These are phyloP conservation scores for Tachuris rubrigastra DNA, from an alignment of 2,113 vertebrate species.

Conservation along the genomic window DNA sequence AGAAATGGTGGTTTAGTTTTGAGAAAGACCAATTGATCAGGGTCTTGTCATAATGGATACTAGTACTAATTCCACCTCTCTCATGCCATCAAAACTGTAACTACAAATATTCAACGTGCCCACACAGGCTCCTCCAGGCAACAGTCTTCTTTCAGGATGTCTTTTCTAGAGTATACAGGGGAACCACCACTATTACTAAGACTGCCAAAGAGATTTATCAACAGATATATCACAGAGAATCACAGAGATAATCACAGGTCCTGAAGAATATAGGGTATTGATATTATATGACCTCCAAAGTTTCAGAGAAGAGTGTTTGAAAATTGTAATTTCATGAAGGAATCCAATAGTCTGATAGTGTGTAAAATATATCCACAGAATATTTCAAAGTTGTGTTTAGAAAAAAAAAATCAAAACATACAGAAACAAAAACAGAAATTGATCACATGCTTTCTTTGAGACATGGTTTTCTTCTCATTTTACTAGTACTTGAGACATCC, in stretches of 20 bases:
- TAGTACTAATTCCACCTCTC: background rate
- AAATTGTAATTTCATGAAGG: slow-evolving; percentile 49
- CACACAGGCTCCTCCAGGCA: background rate
- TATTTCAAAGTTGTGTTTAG: slow-evolving; percentile 34
- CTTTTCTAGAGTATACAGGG: background rate
- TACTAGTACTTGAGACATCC: background rate
- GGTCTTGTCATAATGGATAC: background rate
- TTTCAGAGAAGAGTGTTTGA: slow-evolving; percentile 46
- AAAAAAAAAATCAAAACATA: background rate
- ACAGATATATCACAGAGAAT: background rate
- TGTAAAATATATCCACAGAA: slow-evolving; percentile 42
- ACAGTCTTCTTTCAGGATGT: background rate
- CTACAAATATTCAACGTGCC: background rate
- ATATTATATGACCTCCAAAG: slow-evolving; percentile 34
- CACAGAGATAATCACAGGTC: background rate
- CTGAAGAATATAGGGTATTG: background rate
- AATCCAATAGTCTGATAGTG: slow-evolving; percentile 41
- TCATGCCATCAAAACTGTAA: background rate
- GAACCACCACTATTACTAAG: slow-evolving; percentile 18
- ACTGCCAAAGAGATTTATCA: slow-evolving; percentile 37
- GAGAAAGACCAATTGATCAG: background rate
- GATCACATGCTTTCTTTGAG: background rate
- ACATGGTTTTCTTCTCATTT: background rate
- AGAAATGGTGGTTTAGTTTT: slow-evolving; percentile 2
- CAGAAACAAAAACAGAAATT: background rate